Conservation (phyloP, 2,113 vertebrate genomes). For the Gorsachius goisagi region DNA sequence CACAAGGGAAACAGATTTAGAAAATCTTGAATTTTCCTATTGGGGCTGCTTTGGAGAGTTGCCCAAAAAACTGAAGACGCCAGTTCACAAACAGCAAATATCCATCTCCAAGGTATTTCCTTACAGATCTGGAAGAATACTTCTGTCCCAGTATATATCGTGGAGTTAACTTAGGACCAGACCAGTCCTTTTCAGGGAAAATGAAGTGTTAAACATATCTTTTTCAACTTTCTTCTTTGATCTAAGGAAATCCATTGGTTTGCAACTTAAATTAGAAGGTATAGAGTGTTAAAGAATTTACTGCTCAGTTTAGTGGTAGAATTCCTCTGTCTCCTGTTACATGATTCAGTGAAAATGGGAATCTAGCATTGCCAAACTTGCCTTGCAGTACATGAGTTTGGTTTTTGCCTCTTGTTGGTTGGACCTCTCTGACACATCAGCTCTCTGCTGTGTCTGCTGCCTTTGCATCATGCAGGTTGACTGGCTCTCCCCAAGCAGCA, state of each 20-base stretch:
- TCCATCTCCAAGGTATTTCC: background rate
- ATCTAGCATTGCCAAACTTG: background rate
- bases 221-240: background rate
- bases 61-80: background rate
- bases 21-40: background rate
- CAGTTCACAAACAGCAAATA: background rate
- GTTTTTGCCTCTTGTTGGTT: background rate
- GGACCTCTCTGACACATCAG: background rate
- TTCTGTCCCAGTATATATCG: background rate
- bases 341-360: background rate
- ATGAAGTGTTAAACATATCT: background rate
- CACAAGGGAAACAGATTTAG: background rate
- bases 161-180: background rate
- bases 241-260: background rate
- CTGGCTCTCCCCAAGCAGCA: background rate
- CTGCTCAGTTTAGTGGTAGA: background rate
- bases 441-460: background rate
- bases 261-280: background rate
- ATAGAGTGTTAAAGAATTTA: background rate
- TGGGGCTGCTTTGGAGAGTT: background rate
- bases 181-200: background rate
- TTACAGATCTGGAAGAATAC: background rate
- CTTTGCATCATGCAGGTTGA: background rate
- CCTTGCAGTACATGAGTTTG: background rate
- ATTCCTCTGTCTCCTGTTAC: background rate